These are phyloP conservation scores for Accipiter virgatus DNA, from an alignment of 2,113 vertebrate genomes.

Conservation along the genomic window DNA sequence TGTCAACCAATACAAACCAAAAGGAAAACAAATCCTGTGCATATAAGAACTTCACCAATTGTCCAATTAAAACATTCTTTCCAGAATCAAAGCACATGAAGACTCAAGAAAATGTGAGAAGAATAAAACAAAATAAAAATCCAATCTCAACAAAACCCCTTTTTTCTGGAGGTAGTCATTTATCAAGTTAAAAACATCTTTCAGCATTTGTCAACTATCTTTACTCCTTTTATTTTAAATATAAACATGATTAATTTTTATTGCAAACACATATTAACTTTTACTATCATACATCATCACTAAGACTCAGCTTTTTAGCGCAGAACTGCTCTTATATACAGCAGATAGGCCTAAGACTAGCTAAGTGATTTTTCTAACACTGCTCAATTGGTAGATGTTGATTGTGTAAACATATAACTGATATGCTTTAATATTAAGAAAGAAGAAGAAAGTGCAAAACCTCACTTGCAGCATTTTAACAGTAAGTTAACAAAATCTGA, in stretches of 20 bases:
- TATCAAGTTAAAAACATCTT: neutral
- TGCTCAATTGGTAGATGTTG: neutral
- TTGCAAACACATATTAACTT: neutral
- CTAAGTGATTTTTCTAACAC: neutral
- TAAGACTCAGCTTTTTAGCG: neutral
- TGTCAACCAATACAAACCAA: neutral
- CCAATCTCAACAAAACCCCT: neutral
- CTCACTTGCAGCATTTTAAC: neutral
- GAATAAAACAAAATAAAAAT: neutral
- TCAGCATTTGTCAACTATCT: neutral
- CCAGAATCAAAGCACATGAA: neutral
- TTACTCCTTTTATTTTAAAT: neutral
- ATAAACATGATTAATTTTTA: neutral
- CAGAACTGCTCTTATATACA: neutral
- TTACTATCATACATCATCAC: neutral
- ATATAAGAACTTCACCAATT: neutral
- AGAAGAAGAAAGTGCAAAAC: neutral
- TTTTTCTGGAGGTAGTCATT: neutral
- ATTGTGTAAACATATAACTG: neutral
- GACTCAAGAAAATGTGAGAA: neutral
- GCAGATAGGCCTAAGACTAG: neutral
- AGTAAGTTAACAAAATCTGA: neutral
- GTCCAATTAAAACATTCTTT: neutral
- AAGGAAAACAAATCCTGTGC: neutral
- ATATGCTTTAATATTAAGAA: neutral